These are phyloP conservation scores for Nanorana parkeri DNA, from an alignment of 2,113 vertebrate species.

Conservation along the genomic window DNA sequence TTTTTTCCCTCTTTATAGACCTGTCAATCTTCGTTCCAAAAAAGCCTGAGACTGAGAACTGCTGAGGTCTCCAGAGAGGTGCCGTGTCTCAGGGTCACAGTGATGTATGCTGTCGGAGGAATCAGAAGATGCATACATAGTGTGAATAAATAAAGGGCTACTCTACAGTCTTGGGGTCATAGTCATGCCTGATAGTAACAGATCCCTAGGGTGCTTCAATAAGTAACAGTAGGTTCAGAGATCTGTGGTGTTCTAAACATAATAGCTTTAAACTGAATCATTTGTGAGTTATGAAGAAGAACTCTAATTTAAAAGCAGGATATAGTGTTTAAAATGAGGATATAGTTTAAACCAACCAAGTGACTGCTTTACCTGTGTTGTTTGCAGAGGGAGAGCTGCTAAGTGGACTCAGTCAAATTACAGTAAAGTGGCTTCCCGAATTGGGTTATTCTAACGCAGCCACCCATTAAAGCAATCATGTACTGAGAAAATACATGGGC, in stretches of 20 bases:
- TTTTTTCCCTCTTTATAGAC: conserved; percentile 52
- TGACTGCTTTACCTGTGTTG: too few species aligned
- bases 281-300: too few species aligned
- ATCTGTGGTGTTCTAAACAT: conserved; percentile 40
- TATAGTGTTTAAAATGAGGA: too few species aligned
- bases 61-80: conserved; percentile 66
- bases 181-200: conserved; percentile 61
- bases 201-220: conserved; percentile 57
- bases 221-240: conserved; percentile 41
- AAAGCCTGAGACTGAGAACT: conserved; percentile 61
- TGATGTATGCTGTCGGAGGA: conserved; percentile 64
- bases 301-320: too few species aligned
- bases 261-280: too few species aligned
- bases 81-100: conserved; percentile 63
- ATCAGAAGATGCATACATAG: conserved; percentile 63
- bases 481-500: too few species aligned
- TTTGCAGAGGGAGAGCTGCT: too few species aligned
- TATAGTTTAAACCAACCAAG: too few species aligned
- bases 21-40: conserved; percentile 65
- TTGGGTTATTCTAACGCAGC: too few species aligned
- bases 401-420: too few species aligned
- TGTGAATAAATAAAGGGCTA: conserved; percentile 60
- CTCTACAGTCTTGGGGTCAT: conserved; percentile 57
- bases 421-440: too few species aligned
- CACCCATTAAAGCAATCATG: too few species aligned